phyloP scores from a whole-genome alignment of 2,113 vertebrate genomes.

The Galeopterus variegatus region DNA sequence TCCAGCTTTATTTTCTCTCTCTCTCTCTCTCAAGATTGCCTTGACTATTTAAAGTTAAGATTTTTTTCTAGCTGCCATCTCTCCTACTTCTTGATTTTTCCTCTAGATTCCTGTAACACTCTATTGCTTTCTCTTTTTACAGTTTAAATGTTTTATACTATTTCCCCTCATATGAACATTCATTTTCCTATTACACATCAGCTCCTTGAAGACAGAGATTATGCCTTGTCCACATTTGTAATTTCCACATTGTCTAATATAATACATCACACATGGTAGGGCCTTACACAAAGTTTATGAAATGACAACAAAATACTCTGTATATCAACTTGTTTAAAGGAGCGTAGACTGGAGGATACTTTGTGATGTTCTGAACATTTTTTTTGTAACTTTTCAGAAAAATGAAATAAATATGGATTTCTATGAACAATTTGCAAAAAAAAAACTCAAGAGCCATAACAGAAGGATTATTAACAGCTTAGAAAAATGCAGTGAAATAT shows the following conservation, averaged over 20 bases:
- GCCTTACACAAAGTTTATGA: neutral
- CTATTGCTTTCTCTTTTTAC: neutral
- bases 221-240: neutral
- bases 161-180: neutral
- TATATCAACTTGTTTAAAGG: neutral
- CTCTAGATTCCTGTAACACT: neutral
- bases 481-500: slow-evolving; percentile 72
- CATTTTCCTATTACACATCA: neutral
- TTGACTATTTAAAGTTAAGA: neutral
- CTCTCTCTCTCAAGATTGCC: neutral
- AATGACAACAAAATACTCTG: neutral
- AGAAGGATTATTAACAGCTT: slow-evolving; percentile 32
- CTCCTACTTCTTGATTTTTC: neutral
- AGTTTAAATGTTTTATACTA: neutral
- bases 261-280: neutral
- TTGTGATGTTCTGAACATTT: slow-evolving; percentile 14
- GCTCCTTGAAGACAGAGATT: neutral
- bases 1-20: too few species aligned
- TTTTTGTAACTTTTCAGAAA: slow-evolving; percentile 67
- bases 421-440: slow-evolving; percentile 31
- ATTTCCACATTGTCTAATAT: neutral
- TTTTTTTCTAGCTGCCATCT: neutral
- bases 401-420: slow-evolving; percentile 63
- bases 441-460: slow-evolving; percentile 63
- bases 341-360: neutral